A percentile compares a stretch with the other conserved stretches of the same genome.
Evolutionary conservation across 1,140 invertebrate genomes (phyloP).

Genomic region (Plectus sambesii): DNA sequence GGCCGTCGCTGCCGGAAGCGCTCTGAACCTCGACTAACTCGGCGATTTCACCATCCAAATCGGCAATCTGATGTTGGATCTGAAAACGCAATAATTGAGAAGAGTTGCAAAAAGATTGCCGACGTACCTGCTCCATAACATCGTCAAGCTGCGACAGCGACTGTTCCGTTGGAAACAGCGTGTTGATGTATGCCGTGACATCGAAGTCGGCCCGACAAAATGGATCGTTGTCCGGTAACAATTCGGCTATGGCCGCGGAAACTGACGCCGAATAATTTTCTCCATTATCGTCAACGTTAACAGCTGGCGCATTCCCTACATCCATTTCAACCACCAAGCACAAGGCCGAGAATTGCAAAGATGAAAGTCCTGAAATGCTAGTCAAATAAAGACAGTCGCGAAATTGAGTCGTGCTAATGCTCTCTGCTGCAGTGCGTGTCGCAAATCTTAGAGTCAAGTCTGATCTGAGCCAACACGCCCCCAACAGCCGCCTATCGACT

Average conservation of each 20-base stretch:
- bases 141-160: conserved; percentile 40
- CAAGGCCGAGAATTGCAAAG: too few relatives aligned
- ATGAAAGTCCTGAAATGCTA: conserved; percentile 22
- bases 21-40: conserved; percentile 39
- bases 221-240: conserved; percentile 25
- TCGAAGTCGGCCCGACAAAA: conserved; percentile 37
- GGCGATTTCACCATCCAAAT: conserved; percentile 37
- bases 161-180: conserved; percentile 92
- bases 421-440: too few relatives aligned
- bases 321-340: too few relatives aligned
- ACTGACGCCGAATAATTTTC: background rate
- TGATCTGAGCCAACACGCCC: too few relatives aligned
- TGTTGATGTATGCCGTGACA: conserved; percentile 75
- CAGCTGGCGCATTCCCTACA: too few relatives aligned
- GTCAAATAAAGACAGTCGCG: conserved; percentile 9
- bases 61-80: conserved; percentile 35
- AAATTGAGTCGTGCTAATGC: too few relatives aligned
- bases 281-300: conserved; percentile 1
- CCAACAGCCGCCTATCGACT: too few relatives aligned
- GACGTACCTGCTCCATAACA: conserved; percentile 30
- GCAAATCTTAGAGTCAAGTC: too few relatives aligned
- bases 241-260: conserved; percentile 17
- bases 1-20: conserved; percentile 27
- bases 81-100: too few relatives aligned
- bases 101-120: too few relatives aligned